A percentile compares a stretch with the other conserved stretches of the same genome.
These are phyloP conservation scores for Polymixis lichenea DNA, from an alignment of 2,888 invertebrate genomes.

Conservation along the genomic window DNA sequence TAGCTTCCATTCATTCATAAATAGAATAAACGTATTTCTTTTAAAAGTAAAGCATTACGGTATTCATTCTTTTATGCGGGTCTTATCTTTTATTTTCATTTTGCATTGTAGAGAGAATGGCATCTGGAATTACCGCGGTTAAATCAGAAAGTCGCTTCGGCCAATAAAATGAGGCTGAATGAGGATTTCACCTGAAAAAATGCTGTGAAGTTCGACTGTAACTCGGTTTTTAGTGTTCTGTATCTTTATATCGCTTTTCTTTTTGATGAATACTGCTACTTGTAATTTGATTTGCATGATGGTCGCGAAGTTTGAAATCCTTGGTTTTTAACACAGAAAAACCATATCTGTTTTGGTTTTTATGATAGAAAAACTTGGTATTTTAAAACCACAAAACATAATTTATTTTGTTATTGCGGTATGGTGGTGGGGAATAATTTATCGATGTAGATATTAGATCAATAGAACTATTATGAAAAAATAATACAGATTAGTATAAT, in stretches of 20 bases:
- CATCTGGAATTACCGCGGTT: constrained; percentile 54
- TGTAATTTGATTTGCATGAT: background rate
- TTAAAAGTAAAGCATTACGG: constrained; percentile 56
- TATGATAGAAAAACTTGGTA: too few species aligned
- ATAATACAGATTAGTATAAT: too few species aligned
- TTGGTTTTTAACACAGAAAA: background rate
- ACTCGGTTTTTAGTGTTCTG: constrained; percentile 33
- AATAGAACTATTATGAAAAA: too few species aligned
- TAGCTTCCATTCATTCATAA: constrained; percentile 54
- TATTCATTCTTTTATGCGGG: constrained; percentile 53
- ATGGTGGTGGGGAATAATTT: background rate
- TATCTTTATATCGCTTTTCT: background rate
- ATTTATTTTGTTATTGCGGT: too few species aligned
- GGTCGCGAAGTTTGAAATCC: too few species aligned
- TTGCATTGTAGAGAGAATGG: constrained; percentile 63
- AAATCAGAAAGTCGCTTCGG: constrained; percentile 47
- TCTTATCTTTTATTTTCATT: constrained; percentile 66
- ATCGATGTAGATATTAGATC: too few species aligned
- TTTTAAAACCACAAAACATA: too few species aligned
- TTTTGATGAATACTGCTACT: background rate
- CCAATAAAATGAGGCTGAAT: constrained; percentile 56
- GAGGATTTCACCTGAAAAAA: constrained; percentile 41
- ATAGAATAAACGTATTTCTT: constrained; percentile 56
- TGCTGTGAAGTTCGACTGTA: constrained; percentile 6
- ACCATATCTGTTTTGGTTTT: background rate